Evolutionary conservation across 2,888 invertebrate genomes (phyloP).

Genomic region (Lissonota sp.): DNA sequence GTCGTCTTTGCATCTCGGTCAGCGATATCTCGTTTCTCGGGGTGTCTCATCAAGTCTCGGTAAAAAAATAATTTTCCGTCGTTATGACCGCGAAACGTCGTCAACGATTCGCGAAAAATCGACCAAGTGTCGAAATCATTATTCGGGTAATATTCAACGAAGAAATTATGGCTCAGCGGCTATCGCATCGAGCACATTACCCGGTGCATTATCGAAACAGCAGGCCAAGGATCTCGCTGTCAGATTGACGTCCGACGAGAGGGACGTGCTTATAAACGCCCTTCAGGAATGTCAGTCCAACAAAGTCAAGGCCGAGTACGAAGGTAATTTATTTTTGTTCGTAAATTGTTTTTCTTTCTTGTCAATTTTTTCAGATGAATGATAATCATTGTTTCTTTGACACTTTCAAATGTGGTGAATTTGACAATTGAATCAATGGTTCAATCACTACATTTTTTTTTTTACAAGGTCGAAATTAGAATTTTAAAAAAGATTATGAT

Average conservation of each 20-base stretch:
- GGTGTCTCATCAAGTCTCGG: constrained; percentile 36
- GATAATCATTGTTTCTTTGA: too few relatives aligned
- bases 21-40: constrained; percentile 52
- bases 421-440: too few relatives aligned
- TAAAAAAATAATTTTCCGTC: constrained; percentile 37
- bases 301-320: constrained; percentile 90
- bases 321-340: constrained; percentile 86
- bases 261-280: constrained; percentile 88
- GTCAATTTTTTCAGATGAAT: too few relatives aligned
- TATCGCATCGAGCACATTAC: constrained; percentile 69
- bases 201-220: constrained; percentile 86
- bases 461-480: too few relatives aligned
- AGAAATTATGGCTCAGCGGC: constrained; percentile 63
- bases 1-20: constrained; percentile 62
- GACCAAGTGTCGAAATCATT: constrained; percentile 25
- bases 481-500: too few relatives aligned
- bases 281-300: constrained; percentile 91
- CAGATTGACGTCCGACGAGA: constrained; percentile 90
- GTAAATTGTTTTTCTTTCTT: not conserved
- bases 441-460: too few relatives aligned
- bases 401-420: too few relatives aligned
- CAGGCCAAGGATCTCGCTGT: constrained; percentile 91
- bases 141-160: constrained; percentile 3
- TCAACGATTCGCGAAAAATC: constrained; percentile 13
- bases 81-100: constrained; percentile 12